Base-by-base conservation (phyloP, 2,888 invertebrate species). In the Imbricaverruca yamaguchii region DNA sequence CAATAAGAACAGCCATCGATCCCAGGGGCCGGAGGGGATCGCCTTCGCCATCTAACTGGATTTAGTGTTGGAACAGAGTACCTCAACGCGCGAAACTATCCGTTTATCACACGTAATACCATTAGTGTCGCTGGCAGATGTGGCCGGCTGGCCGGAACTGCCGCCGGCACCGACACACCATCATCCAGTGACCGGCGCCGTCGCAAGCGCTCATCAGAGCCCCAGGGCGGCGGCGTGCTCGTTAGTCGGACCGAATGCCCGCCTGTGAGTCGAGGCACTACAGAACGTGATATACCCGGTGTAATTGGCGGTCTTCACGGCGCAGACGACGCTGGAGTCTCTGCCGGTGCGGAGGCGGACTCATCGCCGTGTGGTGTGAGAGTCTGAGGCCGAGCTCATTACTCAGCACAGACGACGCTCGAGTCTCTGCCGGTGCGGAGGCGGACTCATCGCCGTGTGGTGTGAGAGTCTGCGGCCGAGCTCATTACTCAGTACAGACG, bases 1-100 rank as follows among this genome's bases (percentile, higher is more conserved):
- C 63, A 63, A 63, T 63, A n/a, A 10, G 63, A 21, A 63, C 10
- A 10, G n/a, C 63, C n/a, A n/a, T n/a, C n/a, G 21, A 21, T 7
- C 63, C 63, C 13, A 21, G 63, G 63, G 2, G 18, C 21, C 21
- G 63, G 21, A 23, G 23, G 67, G 67, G 25, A 67, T 25, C 67
- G 23, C 61, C 61, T 61, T 18, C n/a, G 25, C 67, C 67, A 25
- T 13, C 69, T 69, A 69, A 69, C 69, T 13, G 39, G 69, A 69
- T 69, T 69, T 25, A 69, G 12, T 6, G 69, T 15, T 15, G 39
- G 69, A 15, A 39, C 69, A 69, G 69, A 69, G 39, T 69, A 39
- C 69, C 69, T 69, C 69, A 69, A 69, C 69, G 69, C 25, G 69
- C 69, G 69, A 69, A 69, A 69, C 69, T 23, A 69, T 69, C 69